Evolutionary conservation across 2,113 vertebrate species (phyloP), one percentile per base, ranked within the genome.

Genomic region (Dipodomys ordii): DNA sequence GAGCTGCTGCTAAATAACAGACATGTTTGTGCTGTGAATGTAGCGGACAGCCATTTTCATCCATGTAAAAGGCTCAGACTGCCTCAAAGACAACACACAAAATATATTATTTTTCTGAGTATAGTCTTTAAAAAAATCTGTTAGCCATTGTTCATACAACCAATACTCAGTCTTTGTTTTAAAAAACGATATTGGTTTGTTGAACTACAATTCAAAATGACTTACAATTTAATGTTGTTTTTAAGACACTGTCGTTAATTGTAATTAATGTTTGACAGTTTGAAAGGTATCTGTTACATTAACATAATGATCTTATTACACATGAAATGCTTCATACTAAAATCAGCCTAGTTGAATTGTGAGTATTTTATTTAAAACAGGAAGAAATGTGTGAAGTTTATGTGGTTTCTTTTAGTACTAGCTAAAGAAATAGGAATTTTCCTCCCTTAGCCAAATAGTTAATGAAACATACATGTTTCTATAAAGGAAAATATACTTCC

Each of bases 241-340:
- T 92, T 79, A 96, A 96, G 94, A 92, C 87, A 97, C 77, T 94
- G 62, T 46, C 53, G 86, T 96, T 97, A 97, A 94, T 96, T 94
- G 39, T 96, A 96, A 97, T 97, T 95, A 97, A 96, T 93, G 68
- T 96, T 93, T 95, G 92, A 96, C 84, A 92, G 73, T 96, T 91
- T 96, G 95, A 97, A 94, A 97, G 95, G 95, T 87, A 96, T 96
- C 88, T 97, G 95, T 91, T 96, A 89, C 78, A 91, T 92, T 96
- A 92, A 79, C 84, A 95, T 96, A 91, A 94, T 88, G 53, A 53
- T 96, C 32, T 94, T 94, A 94, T 76, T 93, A n/a, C 64, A 90
- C 69, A 78, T 82, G 85, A 95, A 89, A 77, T 82, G 30, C 30
- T 87, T 49, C 39, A 80, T n/a, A 46, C 83, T 86, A 90, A 89